phyloP scores from a whole-genome alignment of 1,140 invertebrate species.

The Ladona fulva region DNA sequence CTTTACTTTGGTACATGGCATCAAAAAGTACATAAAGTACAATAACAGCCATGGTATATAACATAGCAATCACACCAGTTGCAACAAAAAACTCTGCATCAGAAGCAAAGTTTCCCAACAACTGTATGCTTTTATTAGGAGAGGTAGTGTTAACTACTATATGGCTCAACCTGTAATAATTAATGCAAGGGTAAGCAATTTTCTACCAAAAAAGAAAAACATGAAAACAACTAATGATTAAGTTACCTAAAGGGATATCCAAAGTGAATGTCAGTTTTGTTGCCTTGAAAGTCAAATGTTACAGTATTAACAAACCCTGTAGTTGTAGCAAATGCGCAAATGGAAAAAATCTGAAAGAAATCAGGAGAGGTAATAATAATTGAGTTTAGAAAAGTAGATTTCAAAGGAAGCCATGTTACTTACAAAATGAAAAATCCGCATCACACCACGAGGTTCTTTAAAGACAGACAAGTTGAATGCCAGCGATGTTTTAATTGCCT shows the following conservation, averaged over 20 bases:
- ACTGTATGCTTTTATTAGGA: slow-evolving; percentile 12
- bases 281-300: slow-evolving; percentile 25
- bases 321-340: slow-evolving; percentile 49
- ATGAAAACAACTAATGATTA: neutral
- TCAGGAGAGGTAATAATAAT: too few relatives aligned
- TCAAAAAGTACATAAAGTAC: slow-evolving; percentile 51
- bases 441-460: slow-evolving; percentile 49
- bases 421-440: slow-evolving; percentile 48
- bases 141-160: slow-evolving; percentile 13
- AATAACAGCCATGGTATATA: slow-evolving; percentile 49
- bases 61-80: slow-evolving; percentile 54
- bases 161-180: slow-evolving; percentile 23
- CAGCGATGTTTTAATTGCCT: slow-evolving; percentile 27
- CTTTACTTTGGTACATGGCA: slow-evolving; percentile 47
- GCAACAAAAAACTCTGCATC: slow-evolving; percentile 60
- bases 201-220: too few relatives aligned
- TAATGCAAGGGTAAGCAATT: neutral
- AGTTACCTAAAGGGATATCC: slow-evolving; percentile 37
- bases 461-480: slow-evolving; percentile 42
- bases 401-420: slow-evolving; percentile 21
- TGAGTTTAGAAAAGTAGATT: slow-evolving; percentile 13
- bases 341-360: slow-evolving; percentile 42
- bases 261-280: slow-evolving; percentile 20
- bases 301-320: slow-evolving; percentile 37
- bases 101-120: slow-evolving; percentile 43